Conservation (phyloP, 2,797 vertebrate genomes). For the Hydrocynus forskahlii region DNA sequence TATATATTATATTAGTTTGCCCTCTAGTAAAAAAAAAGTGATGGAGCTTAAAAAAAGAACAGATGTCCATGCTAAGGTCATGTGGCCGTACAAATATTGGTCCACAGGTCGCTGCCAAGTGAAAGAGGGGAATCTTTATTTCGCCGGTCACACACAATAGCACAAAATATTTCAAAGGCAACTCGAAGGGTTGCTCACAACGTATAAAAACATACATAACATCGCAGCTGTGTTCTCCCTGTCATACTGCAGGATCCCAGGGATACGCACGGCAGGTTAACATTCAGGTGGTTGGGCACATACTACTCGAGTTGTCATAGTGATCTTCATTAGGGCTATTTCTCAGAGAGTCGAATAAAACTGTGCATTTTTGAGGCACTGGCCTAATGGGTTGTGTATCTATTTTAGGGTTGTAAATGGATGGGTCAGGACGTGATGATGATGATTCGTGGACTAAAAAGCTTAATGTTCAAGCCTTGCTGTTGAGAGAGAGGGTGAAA, state of each 20-base stretch:
- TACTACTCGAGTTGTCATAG: conserved; percentile 45
- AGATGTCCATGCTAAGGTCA: conserved; percentile 1
- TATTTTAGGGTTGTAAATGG: conserved; percentile 55
- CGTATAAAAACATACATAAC: neutral
- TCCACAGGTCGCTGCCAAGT: neutral
- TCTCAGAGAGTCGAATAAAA: conserved; percentile 48
- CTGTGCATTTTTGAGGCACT: conserved; percentile 44
- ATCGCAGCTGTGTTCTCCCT: neutral
- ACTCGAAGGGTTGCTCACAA: neutral
- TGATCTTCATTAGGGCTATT: conserved; percentile 47
- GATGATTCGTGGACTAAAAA: conserved; percentile 48
- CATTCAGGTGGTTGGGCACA: conserved; percentile 37
- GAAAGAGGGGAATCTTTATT: conserved; percentile 13
- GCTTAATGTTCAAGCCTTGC: conserved; percentile 23
- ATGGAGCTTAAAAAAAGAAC: conserved; percentile 10
- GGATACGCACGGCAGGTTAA: conserved; percentile 31
- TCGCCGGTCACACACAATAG: conserved; percentile 1
- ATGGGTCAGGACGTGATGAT: conserved; percentile 43
- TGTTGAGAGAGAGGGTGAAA: neutral
- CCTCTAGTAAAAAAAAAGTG: neutral
- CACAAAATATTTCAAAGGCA: neutral
- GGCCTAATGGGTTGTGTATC: conserved; percentile 46
- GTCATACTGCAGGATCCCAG: conserved; percentile 18
- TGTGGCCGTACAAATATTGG: conserved; percentile 26
- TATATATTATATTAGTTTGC: neutral